A percentile compares a stretch with the other conserved stretches of the same genome.
These are phyloP conservation scores for Diadegma fenestrale DNA, from an alignment of 2,888 invertebrate species.

Conservation along the genomic window DNA sequence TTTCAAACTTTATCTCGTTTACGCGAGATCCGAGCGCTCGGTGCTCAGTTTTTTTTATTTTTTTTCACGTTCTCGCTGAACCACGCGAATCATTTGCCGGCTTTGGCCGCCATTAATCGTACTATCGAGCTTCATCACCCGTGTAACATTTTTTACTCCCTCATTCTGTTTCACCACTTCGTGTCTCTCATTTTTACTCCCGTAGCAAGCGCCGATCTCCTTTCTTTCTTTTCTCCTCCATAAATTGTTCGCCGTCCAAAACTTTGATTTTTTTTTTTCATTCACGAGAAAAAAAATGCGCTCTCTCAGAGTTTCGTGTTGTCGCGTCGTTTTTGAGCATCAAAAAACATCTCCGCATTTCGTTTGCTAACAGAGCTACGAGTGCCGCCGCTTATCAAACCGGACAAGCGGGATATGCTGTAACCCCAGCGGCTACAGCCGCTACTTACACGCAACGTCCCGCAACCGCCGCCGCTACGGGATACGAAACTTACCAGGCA, in stretches of 20 bases:
- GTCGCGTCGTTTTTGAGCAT: slow-evolving; percentile 13
- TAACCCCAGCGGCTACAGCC: slow-evolving; percentile 92
- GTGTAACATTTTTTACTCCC: slow-evolving; percentile 43
- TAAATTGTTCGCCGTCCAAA: background rate
- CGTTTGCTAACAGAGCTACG: slow-evolving; percentile 86
- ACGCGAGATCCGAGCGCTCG: slow-evolving; percentile 65
- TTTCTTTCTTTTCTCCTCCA: background rate
- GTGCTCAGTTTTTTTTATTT: slow-evolving; percentile 22
- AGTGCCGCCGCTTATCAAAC: slow-evolving; percentile 94
- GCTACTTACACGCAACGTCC: slow-evolving; percentile 94
- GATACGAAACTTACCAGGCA: slow-evolving; percentile 91
- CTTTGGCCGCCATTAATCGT: slow-evolving; percentile 80
- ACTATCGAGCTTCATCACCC: slow-evolving; percentile 38
- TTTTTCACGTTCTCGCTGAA: slow-evolving; percentile 64
- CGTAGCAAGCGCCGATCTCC: background rate
- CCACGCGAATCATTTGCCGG: slow-evolving; percentile 78
- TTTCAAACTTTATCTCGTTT: slow-evolving; percentile 61
- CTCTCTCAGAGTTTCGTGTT: background rate
- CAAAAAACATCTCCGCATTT: slow-evolving; percentile 21
- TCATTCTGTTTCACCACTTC: slow-evolving; percentile 3
- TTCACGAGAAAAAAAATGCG: slow-evolving; percentile 13
- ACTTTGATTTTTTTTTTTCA: background rate
- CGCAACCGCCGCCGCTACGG: slow-evolving; percentile 91
- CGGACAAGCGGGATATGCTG: slow-evolving; percentile 94
- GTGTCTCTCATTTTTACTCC: background rate